Percentiles rank a stretch among this genome's conserved stretches.
phyloP scores from a whole-genome alignment of 53 echinoderm and acorn worm genomes.

The Actinopyga echinites region DNA sequence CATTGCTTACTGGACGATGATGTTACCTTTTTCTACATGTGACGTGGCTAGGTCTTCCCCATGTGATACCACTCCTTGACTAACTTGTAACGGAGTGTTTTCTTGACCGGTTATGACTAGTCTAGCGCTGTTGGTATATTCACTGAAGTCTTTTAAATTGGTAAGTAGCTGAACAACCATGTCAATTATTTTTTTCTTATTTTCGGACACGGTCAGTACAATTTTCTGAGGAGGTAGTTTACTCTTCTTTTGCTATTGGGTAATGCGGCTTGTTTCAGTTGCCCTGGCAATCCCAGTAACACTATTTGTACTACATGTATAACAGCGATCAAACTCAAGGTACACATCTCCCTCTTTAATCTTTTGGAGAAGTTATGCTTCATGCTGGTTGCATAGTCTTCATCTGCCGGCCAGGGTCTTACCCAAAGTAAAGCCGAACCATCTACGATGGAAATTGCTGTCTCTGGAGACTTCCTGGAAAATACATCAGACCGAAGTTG shows the following conservation, averaged over 20 bases:
- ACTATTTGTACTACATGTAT: constrained; percentile 28
- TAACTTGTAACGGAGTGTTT: not conserved
- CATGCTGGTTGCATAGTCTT: constrained; percentile 22
- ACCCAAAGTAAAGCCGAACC: constrained; percentile 49
- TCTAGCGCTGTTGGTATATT: not conserved
- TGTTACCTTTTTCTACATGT: constrained; percentile 61
- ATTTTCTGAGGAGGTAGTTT: too few relatives aligned
- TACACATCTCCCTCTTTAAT: constrained; percentile 36
- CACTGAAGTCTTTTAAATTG: not conserved
- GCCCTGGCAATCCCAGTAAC: not conserved
- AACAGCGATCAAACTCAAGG: too few relatives aligned
- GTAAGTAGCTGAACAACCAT: too few relatives aligned
- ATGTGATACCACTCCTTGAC: not conserved
- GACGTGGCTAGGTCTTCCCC: too few relatives aligned
- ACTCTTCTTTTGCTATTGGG: not conserved
- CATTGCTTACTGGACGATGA: constrained; percentile 55
- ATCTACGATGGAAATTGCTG: constrained; percentile 30
- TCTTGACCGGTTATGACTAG: not conserved
- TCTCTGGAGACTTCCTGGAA: not conserved
- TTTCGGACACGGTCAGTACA: too few relatives aligned
- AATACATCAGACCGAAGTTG: constrained; percentile 19
- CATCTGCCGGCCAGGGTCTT: constrained; percentile 49
- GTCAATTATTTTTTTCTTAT: constrained; percentile 41
- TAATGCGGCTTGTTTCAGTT: not conserved
- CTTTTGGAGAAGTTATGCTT: not conserved